A percentile compares a stretch with the other conserved stretches of the same genome.
These are phyloP conservation scores for Labeo calbasu DNA, from an alignment of 2,797 vertebrate genomes.

Conservation along the genomic window DNA sequence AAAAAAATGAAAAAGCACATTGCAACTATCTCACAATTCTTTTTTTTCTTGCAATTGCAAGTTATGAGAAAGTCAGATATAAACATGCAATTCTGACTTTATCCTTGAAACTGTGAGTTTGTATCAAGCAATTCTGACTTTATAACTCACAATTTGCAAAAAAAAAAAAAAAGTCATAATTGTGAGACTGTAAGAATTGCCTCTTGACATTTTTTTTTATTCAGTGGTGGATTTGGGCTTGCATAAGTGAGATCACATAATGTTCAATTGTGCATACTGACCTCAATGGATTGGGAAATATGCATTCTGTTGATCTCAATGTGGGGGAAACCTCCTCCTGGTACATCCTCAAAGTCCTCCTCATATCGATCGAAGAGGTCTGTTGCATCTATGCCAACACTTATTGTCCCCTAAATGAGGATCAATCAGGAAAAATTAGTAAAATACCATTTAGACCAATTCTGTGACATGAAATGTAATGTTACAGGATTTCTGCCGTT, in stretches of 20 bases:
- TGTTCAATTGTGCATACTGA: conserved; percentile 62
- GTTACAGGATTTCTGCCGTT: neutral
- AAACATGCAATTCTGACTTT: too few species aligned
- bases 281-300: conserved; percentile 99
- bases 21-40: neutral
- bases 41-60: neutral
- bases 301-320: conserved; percentile 99
- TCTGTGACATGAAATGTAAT: neutral
- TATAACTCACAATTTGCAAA: neutral
- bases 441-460: neutral
- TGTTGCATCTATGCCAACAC: conserved; percentile 94
- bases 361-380: conserved; percentile 98
- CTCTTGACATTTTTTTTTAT: neutral
- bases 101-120: neutral
- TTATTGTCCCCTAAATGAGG: conserved; percentile 92
- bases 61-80: too few species aligned
- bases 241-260: neutral
- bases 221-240: neutral
- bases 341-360: conserved; percentile 93
- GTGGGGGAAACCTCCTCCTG: conserved; percentile 90
- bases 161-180: too few species aligned
- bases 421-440: conserved; percentile 36
- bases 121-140: neutral
- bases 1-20: neutral
- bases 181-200: neutral